A percentile compares a stretch with the other conserved stretches of the same genome.
phyloP scores from a whole-genome alignment of 2,113 vertebrate genomes.

The Corythaeola cristata region DNA sequence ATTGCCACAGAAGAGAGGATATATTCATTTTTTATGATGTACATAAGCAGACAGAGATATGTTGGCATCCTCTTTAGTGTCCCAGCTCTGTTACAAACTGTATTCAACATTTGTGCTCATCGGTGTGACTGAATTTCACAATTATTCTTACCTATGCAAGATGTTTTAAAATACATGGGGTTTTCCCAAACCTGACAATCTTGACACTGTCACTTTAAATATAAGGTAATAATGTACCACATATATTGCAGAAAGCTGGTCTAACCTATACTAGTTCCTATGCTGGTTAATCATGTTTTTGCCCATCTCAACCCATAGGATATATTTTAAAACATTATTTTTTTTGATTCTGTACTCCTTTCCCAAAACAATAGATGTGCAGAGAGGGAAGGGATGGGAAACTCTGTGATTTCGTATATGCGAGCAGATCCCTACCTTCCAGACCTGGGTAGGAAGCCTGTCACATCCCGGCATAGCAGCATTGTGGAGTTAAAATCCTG shows the following conservation, averaged over 20 bases:
- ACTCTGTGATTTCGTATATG: not conserved
- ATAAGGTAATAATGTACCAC: not conserved
- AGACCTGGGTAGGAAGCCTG: slow-evolving; percentile 13
- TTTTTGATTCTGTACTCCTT: not conserved
- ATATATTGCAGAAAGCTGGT: not conserved
- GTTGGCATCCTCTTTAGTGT: not conserved
- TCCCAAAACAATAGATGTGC: not conserved
- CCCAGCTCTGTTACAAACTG: not conserved
- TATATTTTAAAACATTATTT: not conserved
- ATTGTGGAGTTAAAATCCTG: slow-evolving; percentile 11
- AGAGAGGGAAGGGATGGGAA: not conserved
- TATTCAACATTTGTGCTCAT: not conserved
- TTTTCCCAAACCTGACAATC: not conserved
- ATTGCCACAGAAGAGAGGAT: not conserved
- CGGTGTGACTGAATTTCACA: not conserved
- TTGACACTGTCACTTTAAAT: slow-evolving; percentile 23
- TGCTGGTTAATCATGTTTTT: not conserved
- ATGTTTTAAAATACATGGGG: not conserved
- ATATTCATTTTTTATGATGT: not conserved
- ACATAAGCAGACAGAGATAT: not conserved
- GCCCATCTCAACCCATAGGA: not conserved
- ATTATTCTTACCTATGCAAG: not conserved
- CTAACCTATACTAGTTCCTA: not conserved
- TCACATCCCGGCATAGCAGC: slow-evolving; percentile 43
- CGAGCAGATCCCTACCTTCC: slow-evolving; percentile 45